These are phyloP conservation scores for Grapholita molesta DNA, from an alignment of 1,140 invertebrate genomes.

Conservation along the genomic window DNA sequence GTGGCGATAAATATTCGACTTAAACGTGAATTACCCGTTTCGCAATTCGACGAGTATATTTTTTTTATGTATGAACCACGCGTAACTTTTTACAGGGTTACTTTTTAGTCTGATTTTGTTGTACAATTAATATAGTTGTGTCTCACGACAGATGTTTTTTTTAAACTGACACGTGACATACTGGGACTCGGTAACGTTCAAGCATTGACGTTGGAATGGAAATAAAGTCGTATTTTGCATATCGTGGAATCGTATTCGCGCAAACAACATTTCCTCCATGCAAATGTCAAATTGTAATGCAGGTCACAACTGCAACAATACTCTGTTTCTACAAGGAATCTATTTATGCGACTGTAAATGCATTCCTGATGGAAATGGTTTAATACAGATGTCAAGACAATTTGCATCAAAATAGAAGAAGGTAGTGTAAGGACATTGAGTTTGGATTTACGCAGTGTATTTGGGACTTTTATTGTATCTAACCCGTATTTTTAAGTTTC, in stretches of 20 bases:
- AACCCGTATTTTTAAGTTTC: too few relatives aligned
- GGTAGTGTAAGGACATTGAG: neutral
- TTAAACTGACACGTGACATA: neutral
- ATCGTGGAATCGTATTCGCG: neutral
- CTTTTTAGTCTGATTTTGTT: too few relatives aligned
- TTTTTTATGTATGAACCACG: too few relatives aligned
- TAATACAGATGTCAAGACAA: neutral
- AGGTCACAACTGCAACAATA: neutral
- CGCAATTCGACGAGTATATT: too few relatives aligned
- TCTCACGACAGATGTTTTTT: too few relatives aligned
- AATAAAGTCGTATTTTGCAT: neutral
- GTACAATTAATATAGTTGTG: too few relatives aligned
- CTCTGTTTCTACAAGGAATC: neutral
- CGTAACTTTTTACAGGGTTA: too few relatives aligned
- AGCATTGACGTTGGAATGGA: neutral
- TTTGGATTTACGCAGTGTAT: neutral
- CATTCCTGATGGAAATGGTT: neutral
- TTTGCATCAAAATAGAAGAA: neutral
- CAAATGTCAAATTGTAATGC: slow-evolving; percentile 1
- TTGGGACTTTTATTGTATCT: neutral
- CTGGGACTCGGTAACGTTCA: neutral
- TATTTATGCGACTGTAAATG: neutral
- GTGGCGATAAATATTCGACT: too few relatives aligned
- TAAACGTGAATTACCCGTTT: too few relatives aligned
- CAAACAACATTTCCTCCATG: slow-evolving; percentile 3